These are phyloP conservation scores for Antheraea assamensis DNA, from an alignment of 2,888 invertebrate species.

Conservation along the genomic window DNA sequence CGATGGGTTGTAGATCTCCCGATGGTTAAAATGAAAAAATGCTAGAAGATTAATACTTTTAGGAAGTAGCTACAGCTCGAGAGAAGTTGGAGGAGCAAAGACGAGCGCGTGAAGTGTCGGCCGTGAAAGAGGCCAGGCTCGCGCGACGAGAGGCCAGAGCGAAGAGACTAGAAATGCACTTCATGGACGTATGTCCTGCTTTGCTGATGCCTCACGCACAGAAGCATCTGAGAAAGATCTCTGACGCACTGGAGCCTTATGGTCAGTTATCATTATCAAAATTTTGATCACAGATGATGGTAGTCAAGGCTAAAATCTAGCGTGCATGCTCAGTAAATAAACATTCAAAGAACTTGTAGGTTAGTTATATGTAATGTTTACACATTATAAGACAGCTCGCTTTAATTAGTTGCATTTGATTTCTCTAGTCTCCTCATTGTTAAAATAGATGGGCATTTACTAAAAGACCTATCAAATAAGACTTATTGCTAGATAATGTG, in stretches of 20 bases:
- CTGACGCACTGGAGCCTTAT: slow-evolving; percentile 63
- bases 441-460: no score
- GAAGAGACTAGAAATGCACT: slow-evolving; percentile 73
- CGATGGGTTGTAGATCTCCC: no score
- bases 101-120: slow-evolving; percentile 59
- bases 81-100: slow-evolving; percentile 55
- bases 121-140: slow-evolving; percentile 68
- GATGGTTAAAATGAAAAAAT: not conserved
- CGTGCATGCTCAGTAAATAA: no score
- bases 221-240: slow-evolving; percentile 66
- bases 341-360: not conserved
- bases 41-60: not conserved
- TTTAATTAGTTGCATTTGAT: no score
- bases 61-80: slow-evolving; percentile 63
- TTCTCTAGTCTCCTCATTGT: no score
- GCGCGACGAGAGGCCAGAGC: slow-evolving; percentile 78
- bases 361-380: no score
- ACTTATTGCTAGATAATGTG: no score
- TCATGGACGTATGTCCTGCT: slow-evolving; percentile 74
- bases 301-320: not conserved
- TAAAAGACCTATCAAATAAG: no score
- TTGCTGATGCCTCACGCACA: slow-evolving; percentile 80
- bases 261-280: slow-evolving; percentile 42
- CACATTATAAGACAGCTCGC: no score
- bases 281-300: not conserved